Base-by-base conservation (phyloP, 2,113 vertebrate genomes). In the Athene cunicularia region DNA sequence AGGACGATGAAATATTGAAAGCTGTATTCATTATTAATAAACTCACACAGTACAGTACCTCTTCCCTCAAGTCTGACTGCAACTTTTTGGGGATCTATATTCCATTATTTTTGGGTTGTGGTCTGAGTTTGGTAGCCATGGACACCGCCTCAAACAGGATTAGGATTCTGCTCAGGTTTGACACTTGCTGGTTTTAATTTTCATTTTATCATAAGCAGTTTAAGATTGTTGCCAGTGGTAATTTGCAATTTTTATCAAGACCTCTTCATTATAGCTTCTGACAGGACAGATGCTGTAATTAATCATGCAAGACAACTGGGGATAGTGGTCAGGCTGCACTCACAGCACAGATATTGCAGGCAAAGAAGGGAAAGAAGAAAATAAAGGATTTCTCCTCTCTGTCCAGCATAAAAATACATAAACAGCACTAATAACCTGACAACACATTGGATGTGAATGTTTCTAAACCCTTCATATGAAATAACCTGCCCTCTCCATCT, bases 171-270 rank as follows among this genome's bases (percentile, higher is more conserved):
- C 98, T 99, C 99, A 99, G 98, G 98, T 97, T 90, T 98, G 96
- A 98, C 98, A 98, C 99, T 99, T 98, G 99, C 99, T 99, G 99
- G 97, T 99, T 99, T 99, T 99, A 99, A 99, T 99, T 99, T 99
- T 99, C 98, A 99, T 99, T 99, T 99, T 99, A 99, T 99, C 99
- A 99, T 99, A 99, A 99, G 98, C 98, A 99, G 99, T 99, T 99
- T 99, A 99, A 99, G 99, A 99, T 98, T 98, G 99, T 99, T 99
- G 99, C 99, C 99, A 99, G 98, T 97, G 98, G 99, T 99, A 99
- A 99, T 99, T 99, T 99, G 99, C 99, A 99, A 98, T 99, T 99
- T 99, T 99, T 98, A 99, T 98, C 98, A 99, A 98, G 99, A 99
- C 99, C 99, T 99, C 99, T 99, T 99, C 99, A 99, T 99, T 99